Evolutionary conservation across 2,888 invertebrate genomes (phyloP), one percentile per base, ranked within the genome.

Genomic region (Clistopyga incitator): DNA sequence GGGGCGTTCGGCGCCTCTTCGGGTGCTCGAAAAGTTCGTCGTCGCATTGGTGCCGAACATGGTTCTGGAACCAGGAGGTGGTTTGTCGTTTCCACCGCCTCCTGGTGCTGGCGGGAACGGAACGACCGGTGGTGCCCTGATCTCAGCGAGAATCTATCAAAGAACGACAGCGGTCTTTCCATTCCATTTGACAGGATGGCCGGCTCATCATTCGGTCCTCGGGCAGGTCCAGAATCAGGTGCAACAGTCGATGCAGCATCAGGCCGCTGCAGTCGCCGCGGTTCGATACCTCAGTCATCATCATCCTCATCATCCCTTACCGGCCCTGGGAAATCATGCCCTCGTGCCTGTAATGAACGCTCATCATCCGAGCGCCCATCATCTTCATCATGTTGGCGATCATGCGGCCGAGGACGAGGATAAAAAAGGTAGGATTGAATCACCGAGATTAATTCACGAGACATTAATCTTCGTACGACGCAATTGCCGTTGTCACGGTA

Each of bases 31-130:
- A 47, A 34, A 78, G 38, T 47, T 59, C 70, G 64, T 84, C 78
- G 87, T 89, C 90, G 89, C 91, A 90, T 91, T 93, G 93, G 92
- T 93, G 90, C 93, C 93, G 72, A 93, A 93, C 87, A 93, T 93
- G 93, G 93, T 93, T 82, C 88, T 93, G 84, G 93, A 93, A 88
- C 93, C 93, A 89, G 93, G 93, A 89, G 93, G 93, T 89, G 93
- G 93, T 88, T 87, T 93, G 88, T 93, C 93, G 85, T 93, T 93
- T 86, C 93, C 93, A 89, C 91, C 92, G 89, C 92, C 93, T 89
- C 93, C 93, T 90, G 92, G 91, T 89, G 88, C 91, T 85, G 91
- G 90, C 52, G 89, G 91, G 77, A 87, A 89, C 76, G 91, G 91
- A 38, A 88, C 90, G 82, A 88, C 87, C 77, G 90, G 89, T 72